Conservation (phyloP, 2,113 vertebrate species). For the Lasiurus borealis region DNA sequence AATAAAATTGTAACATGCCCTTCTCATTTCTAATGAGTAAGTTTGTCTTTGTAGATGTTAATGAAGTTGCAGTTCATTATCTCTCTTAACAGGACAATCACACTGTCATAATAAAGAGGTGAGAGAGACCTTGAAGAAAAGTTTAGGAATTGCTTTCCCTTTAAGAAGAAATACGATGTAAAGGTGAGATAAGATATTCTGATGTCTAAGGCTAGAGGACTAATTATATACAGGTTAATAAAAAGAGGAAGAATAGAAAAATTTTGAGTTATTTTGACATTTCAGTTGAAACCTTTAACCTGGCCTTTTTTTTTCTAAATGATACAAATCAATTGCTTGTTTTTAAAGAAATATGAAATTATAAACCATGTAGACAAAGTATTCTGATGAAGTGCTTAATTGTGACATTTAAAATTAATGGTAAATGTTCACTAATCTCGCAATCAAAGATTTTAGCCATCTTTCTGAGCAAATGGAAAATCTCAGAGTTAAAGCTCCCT, state of each 20-base stretch:
- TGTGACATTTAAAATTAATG: constrained; percentile 69
- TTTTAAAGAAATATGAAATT: constrained; percentile 54
- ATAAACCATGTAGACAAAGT: constrained; percentile 41
- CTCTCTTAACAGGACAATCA: constrained; percentile 78
- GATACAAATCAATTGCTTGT: constrained; percentile 52
- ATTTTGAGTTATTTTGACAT: constrained; percentile 59
- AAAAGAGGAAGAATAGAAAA: constrained; percentile 21
- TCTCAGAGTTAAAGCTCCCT: not conserved
- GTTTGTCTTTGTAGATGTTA: constrained; percentile 84
- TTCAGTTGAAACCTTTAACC: constrained; percentile 33
- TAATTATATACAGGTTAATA: constrained; percentile 22
- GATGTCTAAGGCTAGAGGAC: not conserved
- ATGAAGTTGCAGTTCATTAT: constrained; percentile 85
- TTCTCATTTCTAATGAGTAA: constrained; percentile 83
- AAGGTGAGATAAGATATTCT: constrained; percentile 30
- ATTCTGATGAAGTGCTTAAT: constrained; percentile 46
- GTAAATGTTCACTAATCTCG: constrained; percentile 54
- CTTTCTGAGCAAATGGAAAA: constrained; percentile 53
- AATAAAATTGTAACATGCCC: constrained; percentile 83
- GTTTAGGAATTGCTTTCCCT: constrained; percentile 68
- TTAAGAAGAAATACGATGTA: constrained; percentile 62
- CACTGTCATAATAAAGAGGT: constrained; percentile 73
- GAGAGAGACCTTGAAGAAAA: constrained; percentile 78
- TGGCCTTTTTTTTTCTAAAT: constrained; percentile 47
- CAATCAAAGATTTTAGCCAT: constrained; percentile 27